Base-by-base conservation (phyloP, 2,113 vertebrate species). In the Nothoprocta perdicaria region DNA sequence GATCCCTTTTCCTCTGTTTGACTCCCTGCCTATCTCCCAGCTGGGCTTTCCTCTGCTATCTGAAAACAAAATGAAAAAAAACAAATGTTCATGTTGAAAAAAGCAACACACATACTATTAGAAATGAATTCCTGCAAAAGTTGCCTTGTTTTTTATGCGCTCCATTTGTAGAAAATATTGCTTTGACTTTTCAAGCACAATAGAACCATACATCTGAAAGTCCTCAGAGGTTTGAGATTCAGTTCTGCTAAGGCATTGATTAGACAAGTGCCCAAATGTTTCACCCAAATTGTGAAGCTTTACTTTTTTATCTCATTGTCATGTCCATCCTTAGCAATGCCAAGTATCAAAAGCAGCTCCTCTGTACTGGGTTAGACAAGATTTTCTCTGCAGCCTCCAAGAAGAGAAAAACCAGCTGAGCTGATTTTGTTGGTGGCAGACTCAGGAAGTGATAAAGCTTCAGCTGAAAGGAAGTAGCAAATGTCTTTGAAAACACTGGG, bases 1-100 rank as follows among this genome's bases (percentile, higher is more conserved):
- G 95, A 94, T 90, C 65, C 55, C 69, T 94, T 86, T 95, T 87
- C 78, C 80, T 88, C 94, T 85, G 58, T 86, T 94, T 85, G 67
- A 91, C 92, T 96, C 95, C 77, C 78, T 92, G 88, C 46, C 27
- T 89, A 4, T 68, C 65, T 94, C 87, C 87, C 82, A 91, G 91
- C 87, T 88, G 88, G 88, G 61, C 22, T 88, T 80, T 87, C 50
- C 77, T 78, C 62, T 80, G 40, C 55, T 65, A 4, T 78, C 57
- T 92, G 89, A 75, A 94, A 80, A 43, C 57, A 92, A 88, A 94
- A 88, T 31, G 16, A 57, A 68, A 80, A 80, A 82, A 92, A 89
- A 23, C 69, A 53, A 91, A 62, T 31, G 65, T 78, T 94, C 82
- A 40, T 35, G 55, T 46, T 22, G n/a, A 68, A 78, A 79, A 84